Percentiles rank a stretch among this genome's conserved stretches.
phyloP scores from a whole-genome alignment of 1,140 invertebrate species.

The Drosophila funebris region DNA sequence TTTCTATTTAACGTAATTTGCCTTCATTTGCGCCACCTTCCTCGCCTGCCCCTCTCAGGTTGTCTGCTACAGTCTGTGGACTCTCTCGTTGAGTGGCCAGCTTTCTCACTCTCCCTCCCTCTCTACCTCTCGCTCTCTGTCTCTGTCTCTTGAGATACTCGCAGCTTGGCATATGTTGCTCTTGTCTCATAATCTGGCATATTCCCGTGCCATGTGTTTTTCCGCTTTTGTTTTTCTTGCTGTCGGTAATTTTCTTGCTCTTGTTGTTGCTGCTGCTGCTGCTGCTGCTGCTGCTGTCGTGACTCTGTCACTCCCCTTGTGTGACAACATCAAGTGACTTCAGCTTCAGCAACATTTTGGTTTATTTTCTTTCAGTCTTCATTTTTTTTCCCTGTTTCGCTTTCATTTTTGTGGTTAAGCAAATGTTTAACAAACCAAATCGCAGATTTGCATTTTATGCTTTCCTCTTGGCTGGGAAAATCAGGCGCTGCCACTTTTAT shows the following conservation, averaged over 20 bases:
- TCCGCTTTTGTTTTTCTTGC: slow-evolving; percentile 43
- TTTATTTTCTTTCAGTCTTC: slow-evolving; percentile 30
- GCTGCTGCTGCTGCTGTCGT: slow-evolving; percentile 49
- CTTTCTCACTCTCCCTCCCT: slow-evolving; percentile 51
- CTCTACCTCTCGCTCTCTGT: not conserved
- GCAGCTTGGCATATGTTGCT: slow-evolving; percentile 74
- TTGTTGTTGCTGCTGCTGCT: slow-evolving; percentile 30
- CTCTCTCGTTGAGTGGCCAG: slow-evolving; percentile 48
- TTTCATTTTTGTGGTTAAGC: slow-evolving; percentile 77
- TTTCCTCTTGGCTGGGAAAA: slow-evolving; percentile 40
- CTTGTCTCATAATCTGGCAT: slow-evolving; percentile 77
- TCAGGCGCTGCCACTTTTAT: slow-evolving; percentile 28
- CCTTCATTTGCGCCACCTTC: slow-evolving; percentile 67
- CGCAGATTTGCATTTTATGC: slow-evolving; percentile 79
- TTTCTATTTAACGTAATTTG: slow-evolving; percentile 82
- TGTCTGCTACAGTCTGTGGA: not conserved
- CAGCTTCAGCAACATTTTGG: slow-evolving; percentile 32
- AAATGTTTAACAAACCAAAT: slow-evolving; percentile 82
- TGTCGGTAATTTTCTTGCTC: slow-evolving; percentile 2
- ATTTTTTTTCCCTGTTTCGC: slow-evolving; percentile 27
- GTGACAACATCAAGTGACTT: slow-evolving; percentile 47
- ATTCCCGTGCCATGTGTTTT: slow-evolving; percentile 41
- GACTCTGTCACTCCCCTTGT: slow-evolving; percentile 56
- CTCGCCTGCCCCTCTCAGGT: not conserved
- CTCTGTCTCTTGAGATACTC: slow-evolving; percentile 21